Percentiles rank a stretch among this genome's conserved stretches.
These are phyloP conservation scores for Cyclophora punctaria DNA, from an alignment of 2,888 invertebrate species.

Conservation along the genomic window DNA sequence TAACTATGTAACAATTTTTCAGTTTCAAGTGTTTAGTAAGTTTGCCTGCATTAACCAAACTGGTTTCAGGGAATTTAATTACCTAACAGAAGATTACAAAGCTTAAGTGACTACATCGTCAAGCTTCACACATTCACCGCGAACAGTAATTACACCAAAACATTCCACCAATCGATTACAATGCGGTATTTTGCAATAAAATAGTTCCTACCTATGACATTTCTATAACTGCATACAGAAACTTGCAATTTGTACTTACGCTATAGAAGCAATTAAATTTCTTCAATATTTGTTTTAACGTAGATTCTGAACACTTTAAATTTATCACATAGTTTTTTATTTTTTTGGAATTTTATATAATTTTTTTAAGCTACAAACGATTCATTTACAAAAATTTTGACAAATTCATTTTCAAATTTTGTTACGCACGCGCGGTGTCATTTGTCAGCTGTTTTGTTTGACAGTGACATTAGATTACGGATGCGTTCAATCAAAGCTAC, in stretches of 20 bases:
- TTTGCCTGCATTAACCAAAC: not conserved
- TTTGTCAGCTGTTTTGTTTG: slow-evolving; percentile 3
- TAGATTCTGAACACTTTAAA: slow-evolving; percentile 29
- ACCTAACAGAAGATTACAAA: no score
- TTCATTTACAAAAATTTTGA: slow-evolving; percentile 46
- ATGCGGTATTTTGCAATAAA: slow-evolving; percentile 44
- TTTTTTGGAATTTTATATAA: slow-evolving; percentile 30
- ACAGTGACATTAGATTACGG: slow-evolving; percentile 11
- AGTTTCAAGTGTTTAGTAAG: not conserved
- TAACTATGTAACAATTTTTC: not conserved
- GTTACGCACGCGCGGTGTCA: slow-evolving; percentile 43
- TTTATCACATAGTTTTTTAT: slow-evolving; percentile 57
- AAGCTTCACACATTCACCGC: not conserved
- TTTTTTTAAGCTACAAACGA: slow-evolving; percentile 28
- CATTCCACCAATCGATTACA: slow-evolving; percentile 54
- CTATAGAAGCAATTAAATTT: slow-evolving; percentile 25
- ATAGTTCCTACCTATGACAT: slow-evolving; percentile 9
- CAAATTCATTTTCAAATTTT: slow-evolving; percentile 59
- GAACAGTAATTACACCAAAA: slow-evolving; percentile 11
- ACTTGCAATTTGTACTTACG: slow-evolving; percentile 52
- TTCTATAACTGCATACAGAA: slow-evolving; percentile 9
- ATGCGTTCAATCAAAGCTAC: slow-evolving; percentile 9
- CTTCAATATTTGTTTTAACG: slow-evolving; percentile 39
- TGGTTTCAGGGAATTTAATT: no score
- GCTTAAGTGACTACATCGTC: no score